These are phyloP conservation scores for Zaprionus taronus DNA, from an alignment of 1,140 invertebrate species.

Conservation along the genomic window DNA sequence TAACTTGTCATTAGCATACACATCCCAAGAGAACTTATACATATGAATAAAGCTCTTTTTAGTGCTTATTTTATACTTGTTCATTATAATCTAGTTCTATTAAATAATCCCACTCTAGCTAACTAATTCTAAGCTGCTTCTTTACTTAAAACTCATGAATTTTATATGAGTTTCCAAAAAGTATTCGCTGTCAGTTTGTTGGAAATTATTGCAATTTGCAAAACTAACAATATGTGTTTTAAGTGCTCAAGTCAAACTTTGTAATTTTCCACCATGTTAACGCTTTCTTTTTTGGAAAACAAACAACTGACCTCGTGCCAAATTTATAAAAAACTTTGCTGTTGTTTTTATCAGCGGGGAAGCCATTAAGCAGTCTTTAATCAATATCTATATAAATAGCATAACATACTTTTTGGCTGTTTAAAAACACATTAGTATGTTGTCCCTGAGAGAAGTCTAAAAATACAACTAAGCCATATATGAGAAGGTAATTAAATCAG, in stretches of 20 bases:
- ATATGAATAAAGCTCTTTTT: background rate
- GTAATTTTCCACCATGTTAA: background rate
- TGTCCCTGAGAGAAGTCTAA: background rate
- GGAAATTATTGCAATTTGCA: too few species aligned
- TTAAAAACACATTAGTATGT: background rate
- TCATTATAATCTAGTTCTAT: background rate
- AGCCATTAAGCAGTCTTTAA: background rate
- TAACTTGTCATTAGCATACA: background rate
- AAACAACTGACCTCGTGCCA: background rate
- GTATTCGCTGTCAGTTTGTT: too few species aligned
- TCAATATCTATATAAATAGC: slow-evolving; percentile 2
- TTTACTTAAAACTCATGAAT: background rate
- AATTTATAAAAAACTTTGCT: background rate
- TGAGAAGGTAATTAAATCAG: too few species aligned
- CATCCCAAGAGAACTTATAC: background rate
- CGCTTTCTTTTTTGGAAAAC: background rate
- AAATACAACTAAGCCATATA: background rate
- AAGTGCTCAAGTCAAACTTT: too few species aligned
- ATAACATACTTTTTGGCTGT: background rate
- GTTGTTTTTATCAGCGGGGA: background rate
- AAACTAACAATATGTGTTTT: too few species aligned
- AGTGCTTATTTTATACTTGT: background rate
- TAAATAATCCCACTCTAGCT: background rate
- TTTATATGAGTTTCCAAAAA: too few species aligned
- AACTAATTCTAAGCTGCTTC: background rate